Evolutionary conservation across 2,888 invertebrate genomes (phyloP).

Genomic region (Yponomeuta cagnagella): DNA sequence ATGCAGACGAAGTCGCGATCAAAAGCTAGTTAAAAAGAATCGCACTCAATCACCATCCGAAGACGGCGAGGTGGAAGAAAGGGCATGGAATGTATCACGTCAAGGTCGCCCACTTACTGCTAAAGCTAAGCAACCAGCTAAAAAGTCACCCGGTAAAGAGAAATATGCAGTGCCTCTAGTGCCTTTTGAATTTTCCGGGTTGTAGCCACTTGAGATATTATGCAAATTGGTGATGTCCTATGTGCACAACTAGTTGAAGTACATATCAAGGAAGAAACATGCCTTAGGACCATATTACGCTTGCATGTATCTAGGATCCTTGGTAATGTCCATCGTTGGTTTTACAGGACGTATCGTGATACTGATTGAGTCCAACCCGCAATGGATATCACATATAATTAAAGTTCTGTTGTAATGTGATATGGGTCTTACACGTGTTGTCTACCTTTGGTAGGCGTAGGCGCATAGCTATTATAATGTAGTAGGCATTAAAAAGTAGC

Average conservation of each 20-base stretch:
- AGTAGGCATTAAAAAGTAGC: too few species aligned
- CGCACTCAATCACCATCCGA: constrained; percentile 65
- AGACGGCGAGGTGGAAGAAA: constrained; percentile 72
- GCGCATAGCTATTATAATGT: too few species aligned
- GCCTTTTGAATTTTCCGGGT: constrained; percentile 7
- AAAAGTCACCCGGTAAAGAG: constrained; percentile 14
- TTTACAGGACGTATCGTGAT: too few species aligned
- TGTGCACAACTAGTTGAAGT: neutral
- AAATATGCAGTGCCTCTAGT: neutral
- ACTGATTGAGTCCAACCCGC: too few species aligned
- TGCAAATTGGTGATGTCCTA: neutral
- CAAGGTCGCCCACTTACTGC: constrained; percentile 49
- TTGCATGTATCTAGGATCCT: too few species aligned
- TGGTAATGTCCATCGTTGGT: too few species aligned
- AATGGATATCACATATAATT: too few species aligned
- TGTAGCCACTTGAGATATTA: neutral
- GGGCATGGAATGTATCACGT: constrained; percentile 61
- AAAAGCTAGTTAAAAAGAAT: constrained; percentile 22
- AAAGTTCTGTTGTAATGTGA: too few species aligned
- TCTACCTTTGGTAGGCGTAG: too few species aligned
- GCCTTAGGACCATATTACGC: too few species aligned
- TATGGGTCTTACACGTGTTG: too few species aligned
- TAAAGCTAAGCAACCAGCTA: constrained; percentile 38
- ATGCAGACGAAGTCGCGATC: too few species aligned
- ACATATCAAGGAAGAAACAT: neutral